Conservation (phyloP, 2,888 invertebrate genomes). For the Acleris laterana region DNA sequence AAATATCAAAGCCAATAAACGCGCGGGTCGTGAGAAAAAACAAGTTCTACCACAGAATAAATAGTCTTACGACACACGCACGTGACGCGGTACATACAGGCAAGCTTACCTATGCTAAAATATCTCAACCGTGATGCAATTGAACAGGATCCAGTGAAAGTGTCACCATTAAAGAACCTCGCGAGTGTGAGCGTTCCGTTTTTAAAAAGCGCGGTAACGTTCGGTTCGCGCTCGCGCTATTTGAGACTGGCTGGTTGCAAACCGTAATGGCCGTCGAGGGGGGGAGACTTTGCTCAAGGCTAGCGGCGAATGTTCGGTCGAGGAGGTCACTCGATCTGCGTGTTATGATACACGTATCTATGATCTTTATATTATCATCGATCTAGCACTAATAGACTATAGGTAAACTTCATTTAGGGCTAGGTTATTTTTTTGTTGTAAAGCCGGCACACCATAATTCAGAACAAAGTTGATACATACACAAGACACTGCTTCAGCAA, state of each 20-base stretch:
- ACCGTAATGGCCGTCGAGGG: slow-evolving; percentile 7
- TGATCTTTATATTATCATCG: slow-evolving; percentile 18
- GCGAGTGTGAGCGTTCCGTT: slow-evolving; percentile 22
- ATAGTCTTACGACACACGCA: slow-evolving; percentile 16
- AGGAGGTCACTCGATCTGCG: slow-evolving; percentile 25
- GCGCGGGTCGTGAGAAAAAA: slow-evolving; percentile 24
- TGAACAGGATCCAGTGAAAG: slow-evolving; percentile 35
- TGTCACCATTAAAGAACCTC: slow-evolving; percentile 32
- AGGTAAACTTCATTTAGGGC: not conserved
- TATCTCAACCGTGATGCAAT: slow-evolving; percentile 33
- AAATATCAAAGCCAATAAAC: slow-evolving; percentile 4
- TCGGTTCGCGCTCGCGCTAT: slow-evolving; percentile 16
- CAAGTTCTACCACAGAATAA: slow-evolving; percentile 8
- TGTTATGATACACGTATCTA: slow-evolving; percentile 25
- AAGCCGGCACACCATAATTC: too few species aligned
- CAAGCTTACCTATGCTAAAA: slow-evolving; percentile 15
- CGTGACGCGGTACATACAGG: slow-evolving; percentile 10
- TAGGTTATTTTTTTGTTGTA: too few species aligned
- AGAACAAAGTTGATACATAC: too few species aligned
- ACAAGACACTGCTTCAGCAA: too few species aligned
- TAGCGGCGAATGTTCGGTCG: slow-evolving; percentile 24
- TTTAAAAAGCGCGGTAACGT: slow-evolving; percentile 31
- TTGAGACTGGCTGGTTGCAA: slow-evolving; percentile 19
- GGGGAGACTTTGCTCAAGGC: slow-evolving; percentile 26
- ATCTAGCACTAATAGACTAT: not conserved